Conservation (phyloP, 2,888 invertebrate species). For the Loripinus fragilis region DNA sequence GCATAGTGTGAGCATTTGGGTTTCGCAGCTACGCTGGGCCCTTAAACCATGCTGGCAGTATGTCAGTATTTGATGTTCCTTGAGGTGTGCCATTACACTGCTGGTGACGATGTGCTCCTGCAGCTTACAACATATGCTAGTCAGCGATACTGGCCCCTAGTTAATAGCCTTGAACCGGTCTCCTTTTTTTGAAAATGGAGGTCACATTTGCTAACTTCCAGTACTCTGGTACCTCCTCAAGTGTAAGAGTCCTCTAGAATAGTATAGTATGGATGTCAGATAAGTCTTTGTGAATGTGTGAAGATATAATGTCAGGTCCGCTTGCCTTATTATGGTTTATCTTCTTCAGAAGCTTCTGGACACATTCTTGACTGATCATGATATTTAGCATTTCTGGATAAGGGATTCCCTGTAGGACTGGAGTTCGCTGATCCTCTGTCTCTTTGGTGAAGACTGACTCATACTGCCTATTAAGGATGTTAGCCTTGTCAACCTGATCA, state of each 20-base stretch:
- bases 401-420: neutral
- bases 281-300: neutral
- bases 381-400: neutral
- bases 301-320: neutral
- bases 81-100: too few relatives aligned
- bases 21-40: too few relatives aligned
- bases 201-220: too few relatives aligned
- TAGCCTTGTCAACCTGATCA: neutral
- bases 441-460: too few relatives aligned
- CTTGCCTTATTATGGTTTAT: neutral
- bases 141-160: neutral
- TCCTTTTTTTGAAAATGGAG: too few relatives aligned
- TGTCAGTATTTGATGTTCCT: neutral
- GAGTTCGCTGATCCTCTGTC: neutral
- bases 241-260: neutral
- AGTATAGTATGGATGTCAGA: neutral
- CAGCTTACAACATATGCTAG: neutral
- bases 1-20: too few relatives aligned
- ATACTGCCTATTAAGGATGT: too few relatives aligned
- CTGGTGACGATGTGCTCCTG: too few relatives aligned
- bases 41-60: neutral
- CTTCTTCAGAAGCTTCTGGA: slow-evolving; percentile 1
- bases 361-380: neutral
- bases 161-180: neutral
- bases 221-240: neutral